phyloP scores from a whole-genome alignment of 2,888 invertebrate genomes.

The Philopedon plagiatum region DNA sequence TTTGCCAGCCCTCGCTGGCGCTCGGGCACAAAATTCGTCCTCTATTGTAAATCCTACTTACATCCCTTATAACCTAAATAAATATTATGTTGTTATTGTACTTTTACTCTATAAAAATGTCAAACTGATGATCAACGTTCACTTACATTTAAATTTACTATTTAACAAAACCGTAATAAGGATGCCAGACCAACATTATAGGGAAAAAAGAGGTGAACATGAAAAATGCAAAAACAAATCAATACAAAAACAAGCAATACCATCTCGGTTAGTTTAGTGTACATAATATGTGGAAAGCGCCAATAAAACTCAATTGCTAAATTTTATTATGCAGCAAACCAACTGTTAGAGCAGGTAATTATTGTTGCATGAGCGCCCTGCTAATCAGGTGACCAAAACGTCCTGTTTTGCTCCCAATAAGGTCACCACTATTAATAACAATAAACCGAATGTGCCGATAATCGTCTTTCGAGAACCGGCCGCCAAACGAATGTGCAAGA shows the following conservation, averaged over 20 bases:
- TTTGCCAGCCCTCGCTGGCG: no score
- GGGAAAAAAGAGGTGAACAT: not conserved
- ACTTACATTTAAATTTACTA: no score
- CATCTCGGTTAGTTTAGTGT: conserved; percentile 54
- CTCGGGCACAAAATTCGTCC: no score
- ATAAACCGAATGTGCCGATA: conserved; percentile 70
- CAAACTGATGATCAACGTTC: no score
- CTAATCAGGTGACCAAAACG: conserved; percentile 69
- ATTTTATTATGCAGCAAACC: conserved; percentile 66
- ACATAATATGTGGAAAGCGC: conserved; percentile 61
- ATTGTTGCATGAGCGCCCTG: conserved; percentile 63
- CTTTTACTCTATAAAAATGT: no score
- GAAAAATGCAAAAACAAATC: not conserved
- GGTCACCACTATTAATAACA: conserved; percentile 69
- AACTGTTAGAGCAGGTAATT: conserved; percentile 58
- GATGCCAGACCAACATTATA: no score
- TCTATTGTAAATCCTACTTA: no score
- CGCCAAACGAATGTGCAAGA: conserved; percentile 63
- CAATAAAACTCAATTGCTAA: conserved; percentile 66
- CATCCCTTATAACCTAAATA: no score
- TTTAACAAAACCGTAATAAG: no score
- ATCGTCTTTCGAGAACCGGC: conserved; percentile 67
- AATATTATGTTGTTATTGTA: no score
- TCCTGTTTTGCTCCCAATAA: conserved; percentile 67
- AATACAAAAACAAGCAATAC: not conserved